Conservation (phyloP, 2,888 invertebrate species). For the Volucella bombylans region DNA sequence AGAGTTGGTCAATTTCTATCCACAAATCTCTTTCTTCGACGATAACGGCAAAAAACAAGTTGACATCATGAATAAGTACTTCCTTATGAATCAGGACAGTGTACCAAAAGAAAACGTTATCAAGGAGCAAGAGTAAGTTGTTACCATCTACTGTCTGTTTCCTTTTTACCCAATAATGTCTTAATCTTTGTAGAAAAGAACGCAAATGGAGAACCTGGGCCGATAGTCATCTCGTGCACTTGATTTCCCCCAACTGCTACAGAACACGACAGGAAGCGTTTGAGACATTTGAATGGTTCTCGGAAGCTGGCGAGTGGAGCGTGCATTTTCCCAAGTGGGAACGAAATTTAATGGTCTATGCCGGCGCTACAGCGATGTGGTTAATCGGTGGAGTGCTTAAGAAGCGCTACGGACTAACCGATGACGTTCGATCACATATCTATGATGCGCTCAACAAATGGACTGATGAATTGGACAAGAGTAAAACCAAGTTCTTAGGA, state of each 20-base stretch:
- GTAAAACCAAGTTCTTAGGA: conserved; percentile 91
- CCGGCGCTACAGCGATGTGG: conserved; percentile 97
- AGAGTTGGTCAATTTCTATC: conserved; percentile 90
- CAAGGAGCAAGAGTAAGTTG: conserved; percentile 85
- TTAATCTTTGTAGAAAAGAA: conserved; percentile 88
- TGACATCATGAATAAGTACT: conserved; percentile 94
- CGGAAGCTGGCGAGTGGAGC: conserved; percentile 95
- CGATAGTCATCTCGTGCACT: conserved; percentile 94
- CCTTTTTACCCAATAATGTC: neutral
- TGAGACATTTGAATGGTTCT: conserved; percentile 97
- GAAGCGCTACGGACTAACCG: conserved; percentile 91
- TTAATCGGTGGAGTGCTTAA: conserved; percentile 94
- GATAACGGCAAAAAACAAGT: conserved; percentile 86
- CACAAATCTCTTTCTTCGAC: conserved; percentile 87
- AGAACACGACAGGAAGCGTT: conserved; percentile 92
- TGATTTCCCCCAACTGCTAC: conserved; percentile 98
- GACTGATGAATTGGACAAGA: conserved; percentile 87
- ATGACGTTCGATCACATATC: conserved; percentile 93
- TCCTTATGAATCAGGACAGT: conserved; percentile 89
- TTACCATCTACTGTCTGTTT: neutral
- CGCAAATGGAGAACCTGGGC: conserved; percentile 98
- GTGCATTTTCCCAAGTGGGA: conserved; percentile 94
- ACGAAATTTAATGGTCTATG: conserved; percentile 92
- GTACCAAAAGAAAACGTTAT: conserved; percentile 83
- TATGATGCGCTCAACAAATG: conserved; percentile 94